Evolutionary conservation across 2,888 invertebrate species (phyloP).

Genomic region (Hyles lineata): DNA sequence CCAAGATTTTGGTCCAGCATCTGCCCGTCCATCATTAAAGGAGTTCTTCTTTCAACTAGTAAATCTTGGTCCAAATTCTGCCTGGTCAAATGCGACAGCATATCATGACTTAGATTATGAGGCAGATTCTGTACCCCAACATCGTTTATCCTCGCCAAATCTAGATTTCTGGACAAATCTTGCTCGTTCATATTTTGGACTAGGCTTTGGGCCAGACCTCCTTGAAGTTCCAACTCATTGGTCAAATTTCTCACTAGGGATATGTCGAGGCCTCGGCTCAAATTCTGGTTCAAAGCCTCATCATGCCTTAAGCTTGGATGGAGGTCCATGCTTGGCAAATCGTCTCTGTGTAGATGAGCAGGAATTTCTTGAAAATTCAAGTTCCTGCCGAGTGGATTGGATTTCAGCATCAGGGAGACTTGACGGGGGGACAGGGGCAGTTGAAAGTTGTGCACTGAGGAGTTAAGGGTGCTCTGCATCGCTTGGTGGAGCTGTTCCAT

Average conservation of each 20-base stretch:
- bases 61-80: slow-evolving; percentile 59
- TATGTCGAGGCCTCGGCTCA: slow-evolving; percentile 47
- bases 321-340: slow-evolving; percentile 47
- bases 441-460: slow-evolving; percentile 71
- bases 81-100: slow-evolving; percentile 63
- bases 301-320: slow-evolving; percentile 44
- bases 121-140: slow-evolving; percentile 37
- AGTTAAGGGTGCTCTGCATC: slow-evolving; percentile 68
- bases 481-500: slow-evolving; percentile 80
- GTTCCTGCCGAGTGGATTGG: slow-evolving; percentile 66
- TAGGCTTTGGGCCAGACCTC: slow-evolving; percentile 53
- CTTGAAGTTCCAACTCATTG: slow-evolving; percentile 60
- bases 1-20: slow-evolving; percentile 36
- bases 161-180: slow-evolving; percentile 52
- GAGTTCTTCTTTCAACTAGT: slow-evolving; percentile 49
- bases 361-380: slow-evolving; percentile 72
- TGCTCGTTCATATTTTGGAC: slow-evolving; percentile 64
- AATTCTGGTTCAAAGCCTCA: slow-evolving; percentile 36
- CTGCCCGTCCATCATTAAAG: slow-evolving; percentile 39
- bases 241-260: slow-evolving; percentile 41
- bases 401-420: slow-evolving; percentile 76
- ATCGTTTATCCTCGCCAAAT: slow-evolving; percentile 48
- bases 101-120: slow-evolving; percentile 59
- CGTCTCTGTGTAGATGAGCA: slow-evolving; percentile 57
- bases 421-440: slow-evolving; percentile 74